Percentiles rank a stretch among this genome's conserved stretches.
Conservation (phyloP, 2,888 invertebrate genomes). For the Trichogramma evanescens region DNA sequence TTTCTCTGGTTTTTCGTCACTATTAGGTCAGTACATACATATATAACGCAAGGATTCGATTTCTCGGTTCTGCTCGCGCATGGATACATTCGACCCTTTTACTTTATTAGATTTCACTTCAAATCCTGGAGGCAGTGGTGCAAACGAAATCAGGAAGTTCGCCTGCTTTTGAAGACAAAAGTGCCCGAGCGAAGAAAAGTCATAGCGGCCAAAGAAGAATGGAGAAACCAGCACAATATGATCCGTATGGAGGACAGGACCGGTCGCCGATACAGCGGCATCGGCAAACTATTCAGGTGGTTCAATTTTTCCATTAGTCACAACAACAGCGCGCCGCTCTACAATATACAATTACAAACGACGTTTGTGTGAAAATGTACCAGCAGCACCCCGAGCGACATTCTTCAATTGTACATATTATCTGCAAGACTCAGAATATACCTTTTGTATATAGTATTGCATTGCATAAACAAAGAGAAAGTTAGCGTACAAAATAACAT, state of each 20-base stretch:
- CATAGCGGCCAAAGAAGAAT: background rate
- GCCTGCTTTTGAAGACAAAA: slow-evolving; percentile 29
- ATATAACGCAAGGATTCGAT: background rate
- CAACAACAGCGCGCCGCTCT: slow-evolving; percentile 21
- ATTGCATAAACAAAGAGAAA: background rate
- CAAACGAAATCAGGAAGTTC: slow-evolving; percentile 35
- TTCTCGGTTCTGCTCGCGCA: background rate
- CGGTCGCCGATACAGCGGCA: background rate
- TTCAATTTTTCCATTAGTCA: slow-evolving; percentile 21
- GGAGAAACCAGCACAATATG: background rate
- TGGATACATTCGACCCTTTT: slow-evolving; percentile 1
- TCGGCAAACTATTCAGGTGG: slow-evolving; percentile 19
- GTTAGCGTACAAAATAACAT: slow-evolving; percentile 2
- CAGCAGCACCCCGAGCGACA: background rate
- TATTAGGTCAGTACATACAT: slow-evolving; percentile 32
- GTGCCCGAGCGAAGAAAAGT: background rate
- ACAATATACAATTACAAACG: slow-evolving; percentile 25
- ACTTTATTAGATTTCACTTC: slow-evolving; percentile 35
- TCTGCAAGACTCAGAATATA: too few relatives aligned
- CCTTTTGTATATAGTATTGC: background rate
- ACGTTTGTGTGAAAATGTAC: slow-evolving; percentile 22
- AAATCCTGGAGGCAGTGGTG: slow-evolving; percentile 39
- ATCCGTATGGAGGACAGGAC: background rate
- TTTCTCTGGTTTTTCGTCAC: slow-evolving; percentile 41
- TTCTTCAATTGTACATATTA: too few relatives aligned